Base-by-base conservation (phyloP, 2,888 invertebrate genomes). In the Auanema sp. region DNA sequence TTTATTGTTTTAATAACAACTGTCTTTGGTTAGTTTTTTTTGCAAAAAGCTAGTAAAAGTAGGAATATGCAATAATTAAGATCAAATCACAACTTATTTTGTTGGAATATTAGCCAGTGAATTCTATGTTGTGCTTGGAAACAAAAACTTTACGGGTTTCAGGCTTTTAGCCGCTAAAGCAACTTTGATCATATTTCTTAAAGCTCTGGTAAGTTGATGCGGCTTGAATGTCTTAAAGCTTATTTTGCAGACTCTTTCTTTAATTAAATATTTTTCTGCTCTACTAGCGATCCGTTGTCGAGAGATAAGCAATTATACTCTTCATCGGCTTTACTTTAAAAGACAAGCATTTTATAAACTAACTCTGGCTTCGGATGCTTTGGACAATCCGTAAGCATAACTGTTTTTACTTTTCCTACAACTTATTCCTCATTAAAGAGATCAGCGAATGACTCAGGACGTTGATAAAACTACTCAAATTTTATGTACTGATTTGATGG, bases 391-490 rank as follows among this genome's bases (percentile, higher is more conserved):
- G 86, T 87, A 72, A 83, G 86, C 84, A 59, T 58, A 58, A 51
- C 47, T 50, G 44, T 59, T 16, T 43, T 59, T 55, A 23, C 10
- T 23, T 14, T 14, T 23, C 16, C 11, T 16, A 8, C 52, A 52
- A 5, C 4, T 16, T 12, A 10, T 16, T n/a, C 12, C 6, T n/a
- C n/a, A 41, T 80, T 84, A 54, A 79, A 86, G 86, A 21, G 88
- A 88, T 72, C 88, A 88, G 78, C 77, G 87, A 41, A 86, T 88
- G 57, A 86, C 87, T 2, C 87, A 88, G 76, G 88, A 88, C 84
- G 85, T 87, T 4, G 86, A 87, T 68, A 84, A 82, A 71, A 80
- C 87, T 66, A 87, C 87, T 64, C 75, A 82, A 12, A 79, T 84
- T 1, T 84, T 87, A 63, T 85, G 75, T 24, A 68, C 85, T 60